Percentiles rank a stretch among this genome's conserved stretches.
phyloP scores from a whole-genome alignment of 2,888 invertebrate species.

The Tyria jacobaeae region DNA sequence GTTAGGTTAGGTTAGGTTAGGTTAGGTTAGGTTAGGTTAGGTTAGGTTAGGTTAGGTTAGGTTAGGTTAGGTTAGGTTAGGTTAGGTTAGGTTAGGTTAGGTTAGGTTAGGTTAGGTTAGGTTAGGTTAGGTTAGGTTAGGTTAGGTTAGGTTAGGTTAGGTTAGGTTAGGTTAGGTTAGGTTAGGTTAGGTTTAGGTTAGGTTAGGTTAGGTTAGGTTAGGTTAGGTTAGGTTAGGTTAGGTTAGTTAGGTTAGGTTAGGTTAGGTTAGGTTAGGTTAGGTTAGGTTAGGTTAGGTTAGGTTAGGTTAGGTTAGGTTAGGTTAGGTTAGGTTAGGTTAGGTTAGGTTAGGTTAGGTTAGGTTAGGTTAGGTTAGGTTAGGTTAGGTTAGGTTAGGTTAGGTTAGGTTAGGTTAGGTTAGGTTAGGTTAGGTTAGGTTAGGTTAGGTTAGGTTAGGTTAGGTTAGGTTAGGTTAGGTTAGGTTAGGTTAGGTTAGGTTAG shows the following conservation, averaged over 20 bases:
- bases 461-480: slow-evolving; percentile 15
- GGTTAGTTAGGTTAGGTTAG: slow-evolving; percentile 15
- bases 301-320: slow-evolving; percentile 15
- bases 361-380: slow-evolving; percentile 15
- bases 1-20: slow-evolving; percentile 15
- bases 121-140: slow-evolving; percentile 15
- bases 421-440: slow-evolving; percentile 2
- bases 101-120: slow-evolving; percentile 15
- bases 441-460: slow-evolving; percentile 15
- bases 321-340: slow-evolving; percentile 15
- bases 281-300: slow-evolving; percentile 15
- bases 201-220: slow-evolving; percentile 15
- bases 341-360: slow-evolving; percentile 15
- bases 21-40: slow-evolving; percentile 15
- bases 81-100: slow-evolving; percentile 15
- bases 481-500: slow-evolving; percentile 15
- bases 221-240: slow-evolving; percentile 15
- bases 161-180: slow-evolving; percentile 15
- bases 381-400: slow-evolving; percentile 14
- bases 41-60: slow-evolving; percentile 15
- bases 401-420: not conserved
- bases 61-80: slow-evolving; percentile 15
- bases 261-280: slow-evolving; percentile 15
- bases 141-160: slow-evolving; percentile 15
- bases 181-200: slow-evolving; percentile 14